Evolutionary conservation across 1,140 invertebrate genomes (phyloP).

Genomic region (Lordiphosa collinella): DNA sequence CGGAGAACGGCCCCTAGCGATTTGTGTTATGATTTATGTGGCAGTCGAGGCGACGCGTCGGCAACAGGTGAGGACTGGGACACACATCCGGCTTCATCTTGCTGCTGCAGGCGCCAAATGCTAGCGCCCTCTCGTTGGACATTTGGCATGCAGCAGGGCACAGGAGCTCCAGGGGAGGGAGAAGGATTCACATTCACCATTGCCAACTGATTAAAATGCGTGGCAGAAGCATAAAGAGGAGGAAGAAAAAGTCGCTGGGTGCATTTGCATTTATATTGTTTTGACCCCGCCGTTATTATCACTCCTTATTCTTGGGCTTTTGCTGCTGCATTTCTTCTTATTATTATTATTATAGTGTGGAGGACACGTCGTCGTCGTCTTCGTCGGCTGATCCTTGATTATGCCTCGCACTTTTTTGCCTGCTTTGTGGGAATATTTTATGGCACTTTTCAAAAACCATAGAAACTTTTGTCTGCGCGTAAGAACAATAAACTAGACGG

Average conservation of each 20-base stretch:
- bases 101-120: not conserved
- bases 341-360: not conserved
- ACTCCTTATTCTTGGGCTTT: slow-evolving; percentile 31
- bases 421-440: slow-evolving; percentile 18
- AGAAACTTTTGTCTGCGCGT: not conserved
- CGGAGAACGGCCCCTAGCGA: not conserved
- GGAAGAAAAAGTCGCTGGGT: slow-evolving; percentile 23
- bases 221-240: slow-evolving; percentile 45
- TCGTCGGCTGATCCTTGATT: slow-evolving; percentile 35
- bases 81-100: not conserved
- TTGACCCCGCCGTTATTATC: slow-evolving; percentile 70
- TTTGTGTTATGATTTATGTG: slow-evolving; percentile 57
- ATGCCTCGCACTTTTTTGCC: slow-evolving; percentile 17
- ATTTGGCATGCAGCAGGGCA: slow-evolving; percentile 59
- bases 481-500: not conserved
- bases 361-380: slow-evolving; percentile 18
- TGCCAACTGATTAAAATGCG: slow-evolving; percentile 68
- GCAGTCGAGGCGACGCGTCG: not conserved
- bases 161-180: not conserved
- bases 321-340: not conserved
- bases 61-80: slow-evolving; percentile 30
- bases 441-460: slow-evolving; percentile 27
- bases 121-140: slow-evolving; percentile 21
- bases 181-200: no score
- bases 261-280: slow-evolving; percentile 79